Evolutionary conservation across 1,140 invertebrate genomes (phyloP).

Genomic region (Dinoponera quadriceps): DNA sequence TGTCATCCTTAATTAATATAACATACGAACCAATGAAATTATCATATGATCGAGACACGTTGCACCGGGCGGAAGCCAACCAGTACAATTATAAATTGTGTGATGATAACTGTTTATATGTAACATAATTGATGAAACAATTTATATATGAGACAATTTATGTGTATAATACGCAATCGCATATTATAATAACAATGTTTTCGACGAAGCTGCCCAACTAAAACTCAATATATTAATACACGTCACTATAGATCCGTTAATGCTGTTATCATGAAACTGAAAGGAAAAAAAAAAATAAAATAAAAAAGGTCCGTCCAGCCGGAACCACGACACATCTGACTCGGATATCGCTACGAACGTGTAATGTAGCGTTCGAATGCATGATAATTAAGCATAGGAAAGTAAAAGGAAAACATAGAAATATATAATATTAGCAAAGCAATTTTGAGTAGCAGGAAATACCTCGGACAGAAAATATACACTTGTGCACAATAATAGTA

Average conservation of each 20-base stretch:
- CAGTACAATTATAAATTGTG: constrained; percentile 36
- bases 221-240: constrained; percentile 29
- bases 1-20: constrained; percentile 30
- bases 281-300: background rate
- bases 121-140: constrained; percentile 53
- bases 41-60: constrained; percentile 7
- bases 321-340: background rate
- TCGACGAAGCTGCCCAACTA: constrained; percentile 17
- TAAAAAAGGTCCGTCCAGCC: constrained; percentile 5
- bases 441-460: constrained; percentile 1
- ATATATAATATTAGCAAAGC: constrained; percentile 30
- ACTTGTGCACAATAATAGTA: constrained; percentile 18
- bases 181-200: constrained; percentile 5
- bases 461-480: constrained; percentile 17
- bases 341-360: constrained; percentile 20
- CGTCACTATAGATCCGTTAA: constrained; percentile 6
- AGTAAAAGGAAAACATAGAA: constrained; percentile 3
- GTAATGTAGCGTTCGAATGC: background rate
- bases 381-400: background rate
- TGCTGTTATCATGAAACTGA: background rate
- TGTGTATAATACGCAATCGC: background rate
- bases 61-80: background rate
- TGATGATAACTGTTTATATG: constrained; percentile 14
- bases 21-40: constrained; percentile 45
- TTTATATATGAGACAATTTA: constrained; percentile 36